Evolutionary conservation across 2,888 invertebrate genomes (phyloP), one percentile per base, ranked within the genome.

Genomic region (Lepidocyrtoides sp.): DNA sequence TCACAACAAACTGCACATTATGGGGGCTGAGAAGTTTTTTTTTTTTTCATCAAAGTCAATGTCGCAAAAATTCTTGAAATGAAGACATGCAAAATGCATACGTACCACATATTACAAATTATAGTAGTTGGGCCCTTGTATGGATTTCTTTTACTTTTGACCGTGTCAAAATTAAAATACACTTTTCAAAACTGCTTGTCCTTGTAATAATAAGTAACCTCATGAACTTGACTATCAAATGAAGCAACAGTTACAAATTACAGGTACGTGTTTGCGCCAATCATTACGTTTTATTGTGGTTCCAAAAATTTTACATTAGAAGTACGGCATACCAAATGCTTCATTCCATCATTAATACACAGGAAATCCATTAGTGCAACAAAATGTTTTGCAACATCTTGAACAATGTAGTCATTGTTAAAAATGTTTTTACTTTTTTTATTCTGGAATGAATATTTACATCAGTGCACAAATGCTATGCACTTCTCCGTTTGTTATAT

Each of bases 221-320:
- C 32, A 69, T 69, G 69, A 69, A 69, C 69, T 69, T 69, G 69
- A 36, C 41, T 66, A n/a, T n/a, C 10, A 66, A 32, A 5, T 66
- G n/a, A 66, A 57, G 36, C 60, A 60, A 26, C 3, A 12, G 17
- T n/a, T n/a, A n/a, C n/a, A n/a, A n/a, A n/a, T n/a, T n/a, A n/a
- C n/a, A n/a, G n/a, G n/a, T n/a, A n/a, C n/a, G n/a, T n/a, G n/a
- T n/a, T n/a, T n/a, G n/a, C n/a, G n/a, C n/a, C n/a, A n/a, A n/a
- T n/a, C n/a, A n/a, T n/a, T n/a, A n/a, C n/a, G n/a, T n/a, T n/a
- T n/a, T n/a, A n/a, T n/a, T n/a, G n/a, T n/a, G n/a, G 7, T 57
- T 20, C n/a, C n/a, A 8, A 57, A 57, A n/a, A 8, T 17, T 20
- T 57, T 17, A 57, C 57, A 57, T n/a, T 17, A 41, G 10, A 48